These are phyloP conservation scores for Diuraphis noxia DNA, from an alignment of 1,140 invertebrate species.

Conservation along the genomic window DNA sequence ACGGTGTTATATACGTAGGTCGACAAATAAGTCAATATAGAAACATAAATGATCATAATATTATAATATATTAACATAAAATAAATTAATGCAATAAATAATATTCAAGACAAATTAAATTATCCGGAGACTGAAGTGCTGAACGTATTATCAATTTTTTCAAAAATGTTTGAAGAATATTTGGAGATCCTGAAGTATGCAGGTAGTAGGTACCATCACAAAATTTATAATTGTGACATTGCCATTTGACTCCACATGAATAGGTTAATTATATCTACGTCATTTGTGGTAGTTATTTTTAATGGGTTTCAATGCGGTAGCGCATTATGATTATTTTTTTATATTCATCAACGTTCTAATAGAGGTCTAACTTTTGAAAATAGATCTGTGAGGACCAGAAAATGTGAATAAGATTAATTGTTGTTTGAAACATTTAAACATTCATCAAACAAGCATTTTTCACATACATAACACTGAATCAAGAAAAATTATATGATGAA, in stretches of 20 bases:
- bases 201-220: not conserved
- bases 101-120: not conserved
- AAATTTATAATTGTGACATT: not conserved
- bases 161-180: not conserved
- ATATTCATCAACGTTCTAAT: not conserved
- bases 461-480: not conserved
- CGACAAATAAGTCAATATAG: too few relatives aligned
- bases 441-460: not conserved
- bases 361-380: not conserved
- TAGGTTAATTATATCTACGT: not conserved
- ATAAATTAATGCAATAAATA: not conserved
- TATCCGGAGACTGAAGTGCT: too few relatives aligned
- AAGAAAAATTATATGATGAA: not conserved
- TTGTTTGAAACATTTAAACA: not conserved
- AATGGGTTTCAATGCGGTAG: not conserved
- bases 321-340: not conserved
- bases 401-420: not conserved
- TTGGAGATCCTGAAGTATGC: not conserved
- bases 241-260: not conserved
- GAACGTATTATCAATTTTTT: not conserved
- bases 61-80: not conserved
- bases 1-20: too few relatives aligned
- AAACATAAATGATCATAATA: too few relatives aligned
- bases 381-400: not conserved
- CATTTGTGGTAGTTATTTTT: not conserved